Percentiles rank a stretch among this genome's conserved stretches.
These are phyloP conservation scores for Macrobrachium nipponense DNA, from an alignment of 1,140 invertebrate species.

Conservation along the genomic window DNA sequence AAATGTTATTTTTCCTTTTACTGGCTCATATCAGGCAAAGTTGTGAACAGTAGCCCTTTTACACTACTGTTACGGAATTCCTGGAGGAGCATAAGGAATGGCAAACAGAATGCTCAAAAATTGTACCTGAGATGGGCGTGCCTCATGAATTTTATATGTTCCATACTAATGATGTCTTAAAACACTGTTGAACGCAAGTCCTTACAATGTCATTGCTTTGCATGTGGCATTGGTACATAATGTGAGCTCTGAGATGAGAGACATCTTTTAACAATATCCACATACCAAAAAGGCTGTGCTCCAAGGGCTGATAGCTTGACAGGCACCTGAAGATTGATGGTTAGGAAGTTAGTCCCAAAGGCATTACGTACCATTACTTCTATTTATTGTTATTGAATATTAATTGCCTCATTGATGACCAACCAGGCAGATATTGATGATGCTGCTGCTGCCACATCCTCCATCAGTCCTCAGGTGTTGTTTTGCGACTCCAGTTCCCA, in stretches of 20 bases:
- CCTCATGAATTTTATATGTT: slow-evolving; percentile 50
- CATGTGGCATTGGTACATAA: slow-evolving; percentile 34
- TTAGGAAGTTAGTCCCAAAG: background rate
- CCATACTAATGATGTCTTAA: slow-evolving; percentile 45
- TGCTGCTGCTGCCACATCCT: too few relatives aligned
- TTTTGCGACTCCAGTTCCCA: background rate
- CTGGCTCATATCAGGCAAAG: slow-evolving; percentile 53
- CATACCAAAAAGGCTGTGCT: slow-evolving; percentile 59
- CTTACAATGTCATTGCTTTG: slow-evolving; percentile 49
- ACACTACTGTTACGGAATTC: slow-evolving; percentile 27
- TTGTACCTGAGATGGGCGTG: slow-evolving; percentile 61
- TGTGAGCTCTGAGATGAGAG: slow-evolving; percentile 60
- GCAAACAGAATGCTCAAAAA: slow-evolving; percentile 54
- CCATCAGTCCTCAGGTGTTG: slow-evolving; percentile 2
- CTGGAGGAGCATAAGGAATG: slow-evolving; percentile 31
- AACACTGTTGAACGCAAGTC: slow-evolving; percentile 58
- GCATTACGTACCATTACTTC: too few relatives aligned
- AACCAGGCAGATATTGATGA: too few relatives aligned
- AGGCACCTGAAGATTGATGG: slow-evolving; percentile 5
- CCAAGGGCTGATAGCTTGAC: slow-evolving; percentile 28
- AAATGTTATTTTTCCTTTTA: slow-evolving; percentile 16
- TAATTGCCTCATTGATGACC: too few relatives aligned
- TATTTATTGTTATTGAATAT: too few relatives aligned
- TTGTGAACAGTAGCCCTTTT: slow-evolving; percentile 48
- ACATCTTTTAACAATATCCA: slow-evolving; percentile 52